Evolutionary conservation across 2,113 vertebrate genomes (phyloP).

Genomic region (Ursus arctos): DNA sequence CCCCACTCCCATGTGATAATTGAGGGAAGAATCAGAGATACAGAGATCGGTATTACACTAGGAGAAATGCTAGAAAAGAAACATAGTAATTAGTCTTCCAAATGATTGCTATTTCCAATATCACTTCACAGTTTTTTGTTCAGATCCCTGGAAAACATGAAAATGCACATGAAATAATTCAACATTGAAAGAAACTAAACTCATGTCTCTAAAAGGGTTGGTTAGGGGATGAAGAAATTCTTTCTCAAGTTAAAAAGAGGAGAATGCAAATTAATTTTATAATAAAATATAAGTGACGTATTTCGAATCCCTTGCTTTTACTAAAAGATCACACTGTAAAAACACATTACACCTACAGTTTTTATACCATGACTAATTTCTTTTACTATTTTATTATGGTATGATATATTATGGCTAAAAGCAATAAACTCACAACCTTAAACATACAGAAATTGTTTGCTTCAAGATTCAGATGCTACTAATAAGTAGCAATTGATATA

Average conservation of each 20-base stretch:
- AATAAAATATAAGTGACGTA: slow-evolving; percentile 9
- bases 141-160: neutral
- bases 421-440: neutral
- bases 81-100: neutral
- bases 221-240: neutral
- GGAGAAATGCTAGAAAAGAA: neutral
- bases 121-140: neutral
- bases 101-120: neutral
- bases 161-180: neutral
- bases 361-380: neutral
- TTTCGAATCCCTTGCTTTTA: neutral
- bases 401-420: neutral
- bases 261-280: neutral
- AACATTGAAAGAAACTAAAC: neutral
- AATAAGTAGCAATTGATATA: neutral
- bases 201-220: neutral
- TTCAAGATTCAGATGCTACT: neutral
- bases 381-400: neutral
- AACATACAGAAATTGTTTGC: neutral
- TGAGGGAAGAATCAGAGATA: neutral
- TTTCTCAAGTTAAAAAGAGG: neutral
- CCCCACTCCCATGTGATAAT: neutral
- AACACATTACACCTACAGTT: neutral
- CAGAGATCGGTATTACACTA: neutral
- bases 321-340: neutral